Conservation (phyloP, 2,888 invertebrate species). For the Clostera curtula region DNA sequence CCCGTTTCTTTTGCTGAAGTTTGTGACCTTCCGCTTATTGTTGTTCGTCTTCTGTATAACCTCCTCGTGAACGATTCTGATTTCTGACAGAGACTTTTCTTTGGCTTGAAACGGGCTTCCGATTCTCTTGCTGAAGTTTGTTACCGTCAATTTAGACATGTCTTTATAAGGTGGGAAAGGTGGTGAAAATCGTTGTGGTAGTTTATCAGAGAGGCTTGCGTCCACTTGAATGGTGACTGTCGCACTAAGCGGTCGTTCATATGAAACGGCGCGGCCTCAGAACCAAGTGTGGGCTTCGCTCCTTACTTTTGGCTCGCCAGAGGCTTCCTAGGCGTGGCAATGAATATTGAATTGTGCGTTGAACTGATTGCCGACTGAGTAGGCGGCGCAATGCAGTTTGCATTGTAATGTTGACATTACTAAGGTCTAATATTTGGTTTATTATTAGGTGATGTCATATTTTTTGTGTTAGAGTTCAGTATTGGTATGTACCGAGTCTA, state of each 20-base stretch:
- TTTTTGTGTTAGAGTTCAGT: too few relatives aligned
- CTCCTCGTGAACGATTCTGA: conserved; percentile 33
- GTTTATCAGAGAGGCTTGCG: conserved; percentile 38
- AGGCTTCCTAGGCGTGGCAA: conserved; percentile 66
- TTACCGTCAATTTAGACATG: conserved; percentile 60
- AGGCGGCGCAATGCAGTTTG: conserved; percentile 52
- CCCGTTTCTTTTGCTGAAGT: too few relatives aligned
- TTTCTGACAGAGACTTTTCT: conserved; percentile 12
- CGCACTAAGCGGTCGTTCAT: conserved; percentile 50
- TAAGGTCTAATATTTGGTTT: conserved; percentile 16
- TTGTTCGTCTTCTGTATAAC: conserved; percentile 30
- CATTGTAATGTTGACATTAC: conserved; percentile 44
- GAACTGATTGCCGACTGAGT: conserved; percentile 27
- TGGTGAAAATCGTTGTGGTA: conserved; percentile 34
- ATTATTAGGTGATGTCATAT: background rate
- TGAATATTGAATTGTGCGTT: conserved; percentile 69
- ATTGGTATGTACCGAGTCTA: too few relatives aligned
- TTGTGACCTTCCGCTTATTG: background rate
- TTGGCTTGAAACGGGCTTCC: conserved; percentile 33
- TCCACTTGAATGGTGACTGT: conserved; percentile 46
- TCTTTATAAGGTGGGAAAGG: conserved; percentile 28
- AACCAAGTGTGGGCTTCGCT: conserved; percentile 67
- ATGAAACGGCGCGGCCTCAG: conserved; percentile 44
- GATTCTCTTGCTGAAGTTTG: conserved; percentile 48
- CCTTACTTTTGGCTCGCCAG: conserved; percentile 62